Conservation (phyloP, 2,113 vertebrate genomes). For the Megaleporinus macrocephalus region DNA sequence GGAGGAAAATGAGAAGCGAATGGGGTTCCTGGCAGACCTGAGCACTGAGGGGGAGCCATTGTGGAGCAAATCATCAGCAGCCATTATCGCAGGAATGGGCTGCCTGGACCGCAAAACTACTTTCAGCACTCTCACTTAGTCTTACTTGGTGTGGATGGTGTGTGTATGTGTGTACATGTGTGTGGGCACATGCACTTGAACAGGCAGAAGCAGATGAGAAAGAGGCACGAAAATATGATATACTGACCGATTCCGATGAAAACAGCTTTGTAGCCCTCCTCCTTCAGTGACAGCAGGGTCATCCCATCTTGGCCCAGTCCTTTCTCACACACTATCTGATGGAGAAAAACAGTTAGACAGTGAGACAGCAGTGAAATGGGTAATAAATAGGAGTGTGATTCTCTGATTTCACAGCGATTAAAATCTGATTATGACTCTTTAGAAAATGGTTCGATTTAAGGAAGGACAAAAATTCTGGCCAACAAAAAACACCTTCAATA, state of each 20-base stretch:
- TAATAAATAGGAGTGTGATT: background rate
- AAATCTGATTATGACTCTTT: too few species aligned
- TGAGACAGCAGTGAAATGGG: conserved; percentile 53
- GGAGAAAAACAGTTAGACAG: conserved; percentile 32
- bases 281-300: conserved; percentile 78
- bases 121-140: conserved; percentile 33
- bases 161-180: conserved; percentile 27
- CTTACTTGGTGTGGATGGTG: conserved; percentile 19
- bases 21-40: conserved; percentile 38
- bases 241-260: conserved; percentile 87
- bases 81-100: conserved; percentile 43
- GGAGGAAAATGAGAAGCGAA: conserved; percentile 44
- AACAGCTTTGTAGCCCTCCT: conserved; percentile 78
- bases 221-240: conserved; percentile 30
- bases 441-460: too few species aligned
- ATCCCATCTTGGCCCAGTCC: conserved; percentile 79
- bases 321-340: conserved; percentile 79
- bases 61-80: conserved; percentile 50
- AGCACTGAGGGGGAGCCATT: conserved; percentile 33
- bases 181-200: background rate
- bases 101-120: conserved; percentile 37
- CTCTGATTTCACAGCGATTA: too few species aligned
- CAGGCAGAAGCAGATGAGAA: conserved; percentile 17
- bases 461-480: too few species aligned
- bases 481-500: too few species aligned